Percentiles rank a stretch among this genome's conserved stretches.
phyloP scores from a whole-genome alignment of 2,113 vertebrate species.

The Zapus hudsonius region DNA sequence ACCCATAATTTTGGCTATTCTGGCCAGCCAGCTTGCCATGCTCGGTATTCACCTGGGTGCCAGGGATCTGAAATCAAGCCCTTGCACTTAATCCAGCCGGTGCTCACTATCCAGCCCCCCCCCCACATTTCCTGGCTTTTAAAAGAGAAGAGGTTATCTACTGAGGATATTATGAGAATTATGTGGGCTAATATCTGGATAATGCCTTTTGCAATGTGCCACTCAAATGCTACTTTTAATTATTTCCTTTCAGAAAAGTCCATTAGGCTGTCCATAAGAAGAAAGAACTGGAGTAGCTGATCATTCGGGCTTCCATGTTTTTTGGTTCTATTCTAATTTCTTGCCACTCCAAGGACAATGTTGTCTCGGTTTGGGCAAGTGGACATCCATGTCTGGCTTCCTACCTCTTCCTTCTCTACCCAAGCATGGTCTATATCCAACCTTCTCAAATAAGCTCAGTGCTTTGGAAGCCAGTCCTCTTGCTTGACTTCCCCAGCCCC shows the following conservation, averaged over 20 bases:
- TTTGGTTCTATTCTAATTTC: background rate
- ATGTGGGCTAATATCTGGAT: background rate
- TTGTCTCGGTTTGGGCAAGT: background rate
- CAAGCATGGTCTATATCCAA: background rate
- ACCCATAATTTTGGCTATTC: too few relatives aligned
- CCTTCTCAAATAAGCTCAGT: background rate
- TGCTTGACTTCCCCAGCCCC: background rate
- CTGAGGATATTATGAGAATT: background rate
- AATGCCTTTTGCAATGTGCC: background rate
- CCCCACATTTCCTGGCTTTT: background rate
- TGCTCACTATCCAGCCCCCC: too few relatives aligned
- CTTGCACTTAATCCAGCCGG: too few relatives aligned
- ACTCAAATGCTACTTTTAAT: background rate
- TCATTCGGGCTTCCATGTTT: background rate
- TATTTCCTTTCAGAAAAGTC: conserved; percentile 15
- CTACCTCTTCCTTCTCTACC: background rate
- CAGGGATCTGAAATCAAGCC: too few relatives aligned
- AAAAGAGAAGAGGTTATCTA: background rate
- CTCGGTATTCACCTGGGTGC: too few relatives aligned
- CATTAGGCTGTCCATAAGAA: background rate
- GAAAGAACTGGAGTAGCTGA: background rate
- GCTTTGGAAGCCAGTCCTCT: background rate
- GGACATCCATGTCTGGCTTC: background rate
- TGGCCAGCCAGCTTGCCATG: too few relatives aligned
- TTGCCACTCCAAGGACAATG: accelerated